phyloP scores from a whole-genome alignment of 2,888 invertebrate genomes.

The Sclerodermus sp. region DNA sequence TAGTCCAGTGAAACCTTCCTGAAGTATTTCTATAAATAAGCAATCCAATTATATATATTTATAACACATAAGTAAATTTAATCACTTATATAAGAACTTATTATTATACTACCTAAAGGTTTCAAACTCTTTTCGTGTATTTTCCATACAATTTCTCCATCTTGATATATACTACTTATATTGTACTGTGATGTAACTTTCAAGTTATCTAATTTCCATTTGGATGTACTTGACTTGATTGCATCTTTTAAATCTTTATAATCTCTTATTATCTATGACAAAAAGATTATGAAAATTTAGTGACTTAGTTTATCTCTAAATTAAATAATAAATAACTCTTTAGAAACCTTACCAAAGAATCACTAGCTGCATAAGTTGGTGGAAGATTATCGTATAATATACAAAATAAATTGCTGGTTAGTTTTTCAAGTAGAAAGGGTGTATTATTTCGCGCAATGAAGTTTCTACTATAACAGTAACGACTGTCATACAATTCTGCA shows the following conservation, averaged over 20 bases:
- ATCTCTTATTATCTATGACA: slow-evolving; percentile 33
- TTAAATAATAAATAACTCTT: slow-evolving; percentile 8
- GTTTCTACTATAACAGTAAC: slow-evolving; percentile 62
- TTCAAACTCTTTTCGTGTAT: slow-evolving; percentile 32
- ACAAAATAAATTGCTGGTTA: slow-evolving; percentile 63
- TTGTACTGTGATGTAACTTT: slow-evolving; percentile 27
- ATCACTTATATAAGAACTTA: too few species aligned
- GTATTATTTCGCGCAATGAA: slow-evolving; percentile 63
- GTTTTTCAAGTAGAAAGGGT: slow-evolving; percentile 49
- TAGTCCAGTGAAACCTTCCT: slow-evolving; percentile 44
- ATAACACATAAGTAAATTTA: neutral
- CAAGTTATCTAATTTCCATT: slow-evolving; percentile 31
- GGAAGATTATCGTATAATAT: slow-evolving; percentile 65
- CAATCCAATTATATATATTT: slow-evolving; percentile 2
- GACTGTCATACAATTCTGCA: slow-evolving; percentile 46
- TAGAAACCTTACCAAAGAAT: slow-evolving; percentile 17
- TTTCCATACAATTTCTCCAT: slow-evolving; percentile 43
- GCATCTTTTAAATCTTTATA: slow-evolving; percentile 29
- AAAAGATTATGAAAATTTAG: slow-evolving; percentile 4
- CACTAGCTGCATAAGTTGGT: slow-evolving; percentile 40
- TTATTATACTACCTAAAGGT: slow-evolving; percentile 46
- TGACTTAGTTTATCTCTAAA: too few species aligned
- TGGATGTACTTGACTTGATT: slow-evolving; percentile 27
- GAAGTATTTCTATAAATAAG: slow-evolving; percentile 38
- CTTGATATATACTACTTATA: slow-evolving; percentile 32